Percentiles rank a stretch among this genome's conserved stretches.
phyloP scores from a whole-genome alignment of 2,888 invertebrate species.

The Ornithoptera priamus region DNA sequence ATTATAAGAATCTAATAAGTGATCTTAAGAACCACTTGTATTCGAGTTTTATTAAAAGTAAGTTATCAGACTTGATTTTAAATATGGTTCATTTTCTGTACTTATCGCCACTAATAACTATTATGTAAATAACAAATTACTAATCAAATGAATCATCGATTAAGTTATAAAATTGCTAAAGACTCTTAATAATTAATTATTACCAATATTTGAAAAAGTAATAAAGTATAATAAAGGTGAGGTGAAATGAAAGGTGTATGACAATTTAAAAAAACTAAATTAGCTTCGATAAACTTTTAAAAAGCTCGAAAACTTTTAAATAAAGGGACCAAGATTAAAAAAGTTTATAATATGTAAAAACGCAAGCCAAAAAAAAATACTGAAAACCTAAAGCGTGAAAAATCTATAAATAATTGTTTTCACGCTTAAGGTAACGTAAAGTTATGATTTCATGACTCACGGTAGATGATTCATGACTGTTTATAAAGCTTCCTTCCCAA shows the following conservation, averaged over 20 bases:
- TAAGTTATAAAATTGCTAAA: no score
- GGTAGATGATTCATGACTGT: slow-evolving; percentile 14
- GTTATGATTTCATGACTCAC: background rate
- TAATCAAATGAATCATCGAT: no score
- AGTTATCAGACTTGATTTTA: background rate
- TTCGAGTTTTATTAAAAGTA: background rate
- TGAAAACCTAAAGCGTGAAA: slow-evolving; percentile 14
- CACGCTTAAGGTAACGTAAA: slow-evolving; percentile 7
- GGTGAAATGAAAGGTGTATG: no score
- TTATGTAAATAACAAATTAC: no score
- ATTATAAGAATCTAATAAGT: background rate
- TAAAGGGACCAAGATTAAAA: background rate
- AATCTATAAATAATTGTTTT: slow-evolving; percentile 28
- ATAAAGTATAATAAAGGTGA: no score
- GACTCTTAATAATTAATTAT: no score
- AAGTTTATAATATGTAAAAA: background rate
- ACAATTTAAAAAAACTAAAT: no score
- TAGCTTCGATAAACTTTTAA: no score
- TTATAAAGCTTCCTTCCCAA: slow-evolving; percentile 5
- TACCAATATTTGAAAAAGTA: no score
- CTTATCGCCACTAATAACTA: no score
- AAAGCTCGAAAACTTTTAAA: no score
- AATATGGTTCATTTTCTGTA: no score
- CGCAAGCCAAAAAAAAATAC: background rate
- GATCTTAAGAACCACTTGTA: background rate